These are phyloP conservation scores for Colinus virginianus DNA, from an alignment of 2,113 vertebrate species.

Conservation along the genomic window DNA sequence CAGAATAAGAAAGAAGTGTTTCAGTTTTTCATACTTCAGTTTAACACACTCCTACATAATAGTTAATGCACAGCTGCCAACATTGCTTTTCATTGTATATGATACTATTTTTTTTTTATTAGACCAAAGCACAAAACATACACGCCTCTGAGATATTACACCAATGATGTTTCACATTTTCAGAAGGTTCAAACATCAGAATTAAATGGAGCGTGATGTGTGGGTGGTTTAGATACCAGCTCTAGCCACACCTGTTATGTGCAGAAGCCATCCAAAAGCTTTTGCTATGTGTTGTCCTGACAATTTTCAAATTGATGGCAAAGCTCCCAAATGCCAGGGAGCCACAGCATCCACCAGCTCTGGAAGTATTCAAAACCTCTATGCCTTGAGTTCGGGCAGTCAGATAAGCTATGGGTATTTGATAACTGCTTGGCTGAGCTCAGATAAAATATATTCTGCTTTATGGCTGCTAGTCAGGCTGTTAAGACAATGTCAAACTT, in stretches of 20 bases:
- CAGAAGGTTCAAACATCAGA: neutral
- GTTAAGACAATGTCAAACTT: neutral
- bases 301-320: neutral
- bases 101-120: neutral
- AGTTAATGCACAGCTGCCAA: neutral
- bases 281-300: rapidly evolving
- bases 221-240: neutral
- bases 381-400: neutral
- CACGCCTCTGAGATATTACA: neutral
- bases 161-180: neutral
- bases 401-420: neutral
- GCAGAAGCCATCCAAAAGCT: neutral
- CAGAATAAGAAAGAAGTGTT: neutral
- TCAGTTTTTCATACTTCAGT: neutral
- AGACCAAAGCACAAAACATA: neutral
- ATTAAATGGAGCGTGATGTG: rapidly evolving
- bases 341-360: neutral
- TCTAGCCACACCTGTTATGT: neutral
- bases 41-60: neutral
- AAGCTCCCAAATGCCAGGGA: neutral
- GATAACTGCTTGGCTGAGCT: neutral
- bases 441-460: neutral
- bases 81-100: neutral
- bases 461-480: neutral
- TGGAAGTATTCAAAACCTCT: neutral